Base-by-base conservation (phyloP, 2,113 vertebrate genomes). In the Centropristis striata region DNA sequence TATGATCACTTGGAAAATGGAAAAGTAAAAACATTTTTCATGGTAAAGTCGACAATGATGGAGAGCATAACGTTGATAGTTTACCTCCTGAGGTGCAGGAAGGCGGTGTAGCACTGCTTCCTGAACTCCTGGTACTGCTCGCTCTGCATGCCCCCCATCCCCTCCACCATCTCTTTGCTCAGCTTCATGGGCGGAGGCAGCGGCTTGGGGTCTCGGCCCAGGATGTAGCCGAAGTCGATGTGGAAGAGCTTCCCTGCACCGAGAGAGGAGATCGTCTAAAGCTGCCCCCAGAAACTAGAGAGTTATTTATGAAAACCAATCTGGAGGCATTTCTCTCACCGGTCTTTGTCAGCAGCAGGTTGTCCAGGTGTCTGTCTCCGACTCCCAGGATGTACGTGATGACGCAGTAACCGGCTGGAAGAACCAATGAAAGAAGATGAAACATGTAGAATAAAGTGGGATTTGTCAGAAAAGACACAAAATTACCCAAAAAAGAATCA, bases 161-260 rank as follows among this genome's bases (percentile, higher is more conserved):
- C 98, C 94, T 99, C 98, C 65, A 99, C 98, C 98, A 99, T 99
- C 90, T 99, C 98, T 74, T 99, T 99, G 85, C 98, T 99, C 91
- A 99, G 95, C 92, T 99, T 99, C 98, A 99, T 99, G 0, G 98
- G 98, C 0, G 98, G 98, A 44, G 98, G 98, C 10, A 99, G 95
- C 8, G 98, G 98, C 80, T 99, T 99, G 4, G 98, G 98, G 87
- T 99, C 98, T 7, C 98, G 96, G 9, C 98, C 98, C 95, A 99
- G 87, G 91, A 99, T 99, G 86, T 99, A 99, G 47, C 98, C 98
- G 16, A 99, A 99, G 92, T 99, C 98, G n/a, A 99, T 98, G 93
- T 99, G 98, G 92, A 99, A 99, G 27, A 99, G 94, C 93, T 99
- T 99, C 57, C 98, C 98, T 99, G 90, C 61, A 83, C 9, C 18